Conservation (phyloP, 2,113 vertebrate genomes). For the Natator depressus region DNA sequence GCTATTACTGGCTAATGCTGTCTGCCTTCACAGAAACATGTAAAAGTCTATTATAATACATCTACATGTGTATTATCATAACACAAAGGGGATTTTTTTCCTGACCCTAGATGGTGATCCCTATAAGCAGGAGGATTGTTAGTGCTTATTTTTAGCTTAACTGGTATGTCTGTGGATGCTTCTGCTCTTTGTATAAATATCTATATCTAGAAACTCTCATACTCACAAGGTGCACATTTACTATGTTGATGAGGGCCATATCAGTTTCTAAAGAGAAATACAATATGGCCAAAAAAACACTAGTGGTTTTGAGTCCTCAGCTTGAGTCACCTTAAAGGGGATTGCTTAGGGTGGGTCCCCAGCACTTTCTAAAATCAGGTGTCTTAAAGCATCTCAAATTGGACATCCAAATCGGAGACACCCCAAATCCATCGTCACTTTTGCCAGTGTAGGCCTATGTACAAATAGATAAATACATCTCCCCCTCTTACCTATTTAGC, state of each 20-base stretch:
- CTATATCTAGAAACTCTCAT: background rate
- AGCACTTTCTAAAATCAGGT: background rate
- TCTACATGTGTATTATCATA: background rate
- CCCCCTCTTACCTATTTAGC: background rate
- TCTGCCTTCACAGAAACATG: background rate
- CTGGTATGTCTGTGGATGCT: background rate
- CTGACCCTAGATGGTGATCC: accelerated
- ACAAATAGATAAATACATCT: background rate
- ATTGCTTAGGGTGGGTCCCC: background rate
- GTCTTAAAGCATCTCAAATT: background rate
- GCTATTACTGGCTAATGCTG: accelerated
- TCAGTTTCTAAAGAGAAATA: background rate
- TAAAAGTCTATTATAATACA: background rate
- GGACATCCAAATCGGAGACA: background rate
- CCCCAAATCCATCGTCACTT: accelerated
- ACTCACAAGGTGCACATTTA: background rate
- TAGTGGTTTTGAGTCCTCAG: background rate
- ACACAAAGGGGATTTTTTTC: accelerated
- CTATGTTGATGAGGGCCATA: background rate
- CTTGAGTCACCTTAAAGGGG: background rate
- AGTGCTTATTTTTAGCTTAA: background rate
- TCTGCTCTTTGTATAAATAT: background rate
- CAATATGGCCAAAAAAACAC: background rate
- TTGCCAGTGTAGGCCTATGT: background rate
- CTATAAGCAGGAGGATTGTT: background rate